These are phyloP conservation scores for Tadarida brasiliensis DNA, from an alignment of 2,797 vertebrate genomes.

Conservation along the genomic window DNA sequence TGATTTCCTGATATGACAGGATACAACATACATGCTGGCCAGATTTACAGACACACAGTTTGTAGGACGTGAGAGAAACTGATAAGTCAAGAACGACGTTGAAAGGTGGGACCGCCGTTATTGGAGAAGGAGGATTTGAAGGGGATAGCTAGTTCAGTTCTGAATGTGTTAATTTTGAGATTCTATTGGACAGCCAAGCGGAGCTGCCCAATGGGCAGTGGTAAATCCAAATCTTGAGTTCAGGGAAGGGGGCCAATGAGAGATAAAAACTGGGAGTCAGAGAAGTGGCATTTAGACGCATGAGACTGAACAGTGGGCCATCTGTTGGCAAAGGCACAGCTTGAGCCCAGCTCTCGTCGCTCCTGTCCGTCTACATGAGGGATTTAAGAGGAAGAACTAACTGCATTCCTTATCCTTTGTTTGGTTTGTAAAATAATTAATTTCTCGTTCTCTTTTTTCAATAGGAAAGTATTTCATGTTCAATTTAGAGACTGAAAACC, in stretches of 20 bases:
- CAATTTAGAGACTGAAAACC: not conserved
- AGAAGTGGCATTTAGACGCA: not conserved
- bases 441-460: not conserved
- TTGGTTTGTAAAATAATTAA: not conserved
- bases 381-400: not conserved
- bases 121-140: not conserved
- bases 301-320: not conserved
- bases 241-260: not conserved
- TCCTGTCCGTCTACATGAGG: not conserved
- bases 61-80: constrained; percentile 36
- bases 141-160: not conserved
- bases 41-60: constrained; percentile 3
- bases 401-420: not conserved
- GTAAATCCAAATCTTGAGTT: not conserved
- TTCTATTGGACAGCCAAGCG: not conserved
- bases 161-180: constrained; percentile 1
- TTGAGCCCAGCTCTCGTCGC: not conserved
- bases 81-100: not conserved
- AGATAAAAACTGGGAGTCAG: not conserved
- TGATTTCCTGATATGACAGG: not conserved
- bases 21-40: not conserved
- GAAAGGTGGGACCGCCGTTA: not conserved
- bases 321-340: not conserved
- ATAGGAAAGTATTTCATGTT: not conserved
- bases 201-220: not conserved